These are phyloP conservation scores for Calosoma granatense DNA, from an alignment of 1,140 invertebrate species.

Conservation along the genomic window DNA sequence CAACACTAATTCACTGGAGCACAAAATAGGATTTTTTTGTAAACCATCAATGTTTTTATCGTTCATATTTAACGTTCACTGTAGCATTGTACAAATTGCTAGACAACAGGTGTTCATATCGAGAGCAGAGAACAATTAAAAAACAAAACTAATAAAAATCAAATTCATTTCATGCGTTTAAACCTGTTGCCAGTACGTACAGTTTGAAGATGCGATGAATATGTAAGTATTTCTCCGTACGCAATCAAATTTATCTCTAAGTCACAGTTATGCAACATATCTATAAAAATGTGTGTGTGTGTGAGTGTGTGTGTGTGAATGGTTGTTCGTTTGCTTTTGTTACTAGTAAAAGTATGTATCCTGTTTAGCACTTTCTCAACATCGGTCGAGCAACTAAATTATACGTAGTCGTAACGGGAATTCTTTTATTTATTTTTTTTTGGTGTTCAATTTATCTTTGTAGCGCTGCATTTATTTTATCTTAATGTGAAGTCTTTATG, in stretches of 20 bases:
- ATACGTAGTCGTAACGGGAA: not conserved
- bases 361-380: not conserved
- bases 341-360: not conserved
- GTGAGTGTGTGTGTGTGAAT: too few relatives aligned
- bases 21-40: constrained; percentile 1
- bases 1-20: not conserved
- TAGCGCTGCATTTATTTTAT: not conserved
- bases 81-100: not conserved
- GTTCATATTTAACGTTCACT: not conserved
- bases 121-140: not conserved
- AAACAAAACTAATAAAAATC: not conserved
- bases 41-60: not conserved
- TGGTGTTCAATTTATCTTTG: not conserved
- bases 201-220: not conserved
- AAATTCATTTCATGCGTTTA: not conserved
- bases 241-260: not conserved
- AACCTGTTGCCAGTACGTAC: not conserved
- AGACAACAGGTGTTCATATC: not conserved
- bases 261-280: too few relatives aligned
- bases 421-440: too few relatives aligned
- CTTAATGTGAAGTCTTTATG: not conserved
- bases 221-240: not conserved
- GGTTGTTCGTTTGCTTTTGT: too few relatives aligned
- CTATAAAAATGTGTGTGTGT: not conserved
- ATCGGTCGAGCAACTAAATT: too few relatives aligned